Evolutionary conservation across 2,888 invertebrate species (phyloP).

Genomic region (Amphipyra tragopoginis): DNA sequence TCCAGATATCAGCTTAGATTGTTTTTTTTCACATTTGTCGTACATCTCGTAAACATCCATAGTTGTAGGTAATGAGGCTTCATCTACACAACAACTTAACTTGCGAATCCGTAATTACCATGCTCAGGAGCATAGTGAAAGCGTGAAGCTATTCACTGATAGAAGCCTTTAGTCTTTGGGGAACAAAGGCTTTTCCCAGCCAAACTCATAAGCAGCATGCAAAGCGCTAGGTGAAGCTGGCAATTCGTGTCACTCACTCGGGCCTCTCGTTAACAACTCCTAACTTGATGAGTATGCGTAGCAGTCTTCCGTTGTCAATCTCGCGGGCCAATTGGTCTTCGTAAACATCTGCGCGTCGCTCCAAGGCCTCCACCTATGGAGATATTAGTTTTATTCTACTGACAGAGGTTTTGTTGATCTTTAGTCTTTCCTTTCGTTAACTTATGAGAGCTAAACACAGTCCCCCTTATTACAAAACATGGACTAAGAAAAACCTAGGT

Average conservation of each 20-base stretch:
- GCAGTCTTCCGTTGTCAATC: slow-evolving; percentile 97
- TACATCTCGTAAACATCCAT: no score
- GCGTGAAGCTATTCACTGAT: no score
- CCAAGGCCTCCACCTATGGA: slow-evolving; percentile 93
- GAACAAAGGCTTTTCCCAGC: background rate
- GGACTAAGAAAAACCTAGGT: no score
- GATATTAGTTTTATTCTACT: slow-evolving; percentile 6
- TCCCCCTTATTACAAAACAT: no score
- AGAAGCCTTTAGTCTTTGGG: background rate
- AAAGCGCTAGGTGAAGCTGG: background rate
- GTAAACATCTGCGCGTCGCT: slow-evolving; percentile 95
- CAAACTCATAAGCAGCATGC: background rate
- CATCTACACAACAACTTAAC: no score
- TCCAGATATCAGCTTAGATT: no score
- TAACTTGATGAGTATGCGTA: slow-evolving; percentile 97
- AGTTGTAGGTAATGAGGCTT: no score
- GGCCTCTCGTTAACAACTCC: slow-evolving; percentile 98
- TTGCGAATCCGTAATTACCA: no score
- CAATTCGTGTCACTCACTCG: slow-evolving; percentile 91
- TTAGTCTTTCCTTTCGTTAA: background rate
- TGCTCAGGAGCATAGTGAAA: no score
- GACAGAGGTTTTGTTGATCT: background rate
- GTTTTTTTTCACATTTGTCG: no score
- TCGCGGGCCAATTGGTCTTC: slow-evolving; percentile 98
- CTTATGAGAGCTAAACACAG: background rate